Base-by-base conservation (phyloP, 2,797 vertebrate species). In the Lagorchestes hirsutus region DNA sequence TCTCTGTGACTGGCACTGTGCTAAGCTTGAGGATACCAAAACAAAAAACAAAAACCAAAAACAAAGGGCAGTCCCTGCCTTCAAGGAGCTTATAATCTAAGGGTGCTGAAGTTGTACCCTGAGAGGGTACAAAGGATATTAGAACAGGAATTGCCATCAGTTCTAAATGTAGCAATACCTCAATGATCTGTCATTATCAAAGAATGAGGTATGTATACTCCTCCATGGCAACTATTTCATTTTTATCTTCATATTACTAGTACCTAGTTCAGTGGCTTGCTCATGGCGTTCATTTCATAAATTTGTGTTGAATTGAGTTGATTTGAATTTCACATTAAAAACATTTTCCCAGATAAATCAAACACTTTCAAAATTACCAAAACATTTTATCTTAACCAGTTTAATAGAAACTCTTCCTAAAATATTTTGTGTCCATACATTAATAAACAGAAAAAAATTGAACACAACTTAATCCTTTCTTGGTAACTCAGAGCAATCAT, bases 341-440 rank as follows among this genome's bases (percentile, higher is more conserved):
- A 40, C 22, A 62, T 40, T 94, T 97, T 96, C 91, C 55, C 55
- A 95, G 94, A 90, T 90, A 96, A 93, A 12, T 93, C 93, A 74
- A 74, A 74, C 34, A 90, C 95, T 94, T 40, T 91, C 82, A 16
- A 27, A 95, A 94, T 56, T 55, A 52, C 91, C 18, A 87, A 96
- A 91, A 59, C 22, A 50, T 54, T 93, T 96, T 94, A 93, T 56
- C 57, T 95, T 96, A 55, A 87, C 0, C 29, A 94, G 56, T 92
- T 92, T 82, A 74, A 93, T 93, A 91, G 40, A 95, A 52, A 90
- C n/a, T 6, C 18, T 82, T 96, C 94, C 12, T 59, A 55, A 93
- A 82, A 96, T 95, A 22, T 29, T 82, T 90, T 62, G 52, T 90
- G 8, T 2, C 12, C 27, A 90, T 92, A 46, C 4, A 50, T 90